Conservation (phyloP, 2,888 invertebrate species). For the Macrosoma leucophasiata region DNA sequence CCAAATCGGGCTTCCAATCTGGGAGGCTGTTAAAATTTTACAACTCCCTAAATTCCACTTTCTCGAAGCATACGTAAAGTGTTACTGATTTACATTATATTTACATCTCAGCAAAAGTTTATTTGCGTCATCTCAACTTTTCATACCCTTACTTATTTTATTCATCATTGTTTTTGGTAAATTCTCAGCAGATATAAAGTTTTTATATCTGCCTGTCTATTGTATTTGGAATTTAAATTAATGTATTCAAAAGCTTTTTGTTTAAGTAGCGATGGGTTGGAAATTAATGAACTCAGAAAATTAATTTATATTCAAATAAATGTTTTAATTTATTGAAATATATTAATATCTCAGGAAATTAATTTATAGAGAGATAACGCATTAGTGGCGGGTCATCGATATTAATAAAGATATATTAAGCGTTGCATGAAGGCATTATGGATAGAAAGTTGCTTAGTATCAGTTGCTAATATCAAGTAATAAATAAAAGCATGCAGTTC, state of each 20-base stretch:
- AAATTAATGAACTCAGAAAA: conserved; percentile 41
- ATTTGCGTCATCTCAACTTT: conserved; percentile 10
- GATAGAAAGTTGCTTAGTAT: too few relatives aligned
- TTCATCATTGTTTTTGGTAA: conserved; percentile 3
- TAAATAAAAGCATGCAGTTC: too few relatives aligned
- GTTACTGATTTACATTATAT: conserved; percentile 37
- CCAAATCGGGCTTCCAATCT: conserved; percentile 32
- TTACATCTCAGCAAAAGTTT: conserved; percentile 24
- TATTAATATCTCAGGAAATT: too few relatives aligned
- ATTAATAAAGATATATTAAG: too few relatives aligned
- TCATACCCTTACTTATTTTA: conserved; percentile 5
- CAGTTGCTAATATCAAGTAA: too few relatives aligned
- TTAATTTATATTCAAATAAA: conserved; percentile 39
- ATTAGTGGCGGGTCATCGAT: too few relatives aligned
- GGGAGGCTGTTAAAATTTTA: conserved; percentile 48
- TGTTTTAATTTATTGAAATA: conserved; percentile 30
- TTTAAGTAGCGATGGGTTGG: conserved; percentile 32
- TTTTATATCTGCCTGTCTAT: conserved; percentile 7
- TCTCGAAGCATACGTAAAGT: conserved; percentile 28
- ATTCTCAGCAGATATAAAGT: conserved; percentile 4
- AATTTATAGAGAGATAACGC: too few relatives aligned
- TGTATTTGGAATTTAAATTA: conserved; percentile 12
- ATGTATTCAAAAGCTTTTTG: conserved; percentile 21
- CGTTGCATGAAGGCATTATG: too few relatives aligned
- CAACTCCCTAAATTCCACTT: conserved; percentile 38